These are phyloP conservation scores for Cistogaster globosa DNA, from an alignment of 2,888 invertebrate genomes.

Conservation along the genomic window DNA sequence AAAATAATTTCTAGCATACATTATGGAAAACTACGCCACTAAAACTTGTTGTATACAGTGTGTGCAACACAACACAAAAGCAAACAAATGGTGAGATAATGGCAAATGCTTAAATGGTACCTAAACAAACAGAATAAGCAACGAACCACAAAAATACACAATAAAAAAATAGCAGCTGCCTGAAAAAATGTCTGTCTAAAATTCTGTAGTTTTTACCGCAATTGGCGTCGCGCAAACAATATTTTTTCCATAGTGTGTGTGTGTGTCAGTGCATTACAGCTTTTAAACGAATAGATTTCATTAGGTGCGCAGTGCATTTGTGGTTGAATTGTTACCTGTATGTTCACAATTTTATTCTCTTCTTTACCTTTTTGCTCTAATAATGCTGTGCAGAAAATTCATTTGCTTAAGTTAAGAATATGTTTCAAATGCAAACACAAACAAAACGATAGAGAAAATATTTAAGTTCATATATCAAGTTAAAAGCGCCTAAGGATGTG, in stretches of 20 bases:
- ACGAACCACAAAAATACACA: constrained; percentile 5
- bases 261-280: not conserved
- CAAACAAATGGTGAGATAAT: constrained; percentile 71
- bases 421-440: not conserved
- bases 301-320: constrained; percentile 66
- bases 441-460: constrained; percentile 5
- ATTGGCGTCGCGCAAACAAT: constrained; percentile 63
- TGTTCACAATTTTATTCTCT: constrained; percentile 5
- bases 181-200: constrained; percentile 1
- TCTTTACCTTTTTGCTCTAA: not conserved
- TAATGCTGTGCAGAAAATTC: not conserved
- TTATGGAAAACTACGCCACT: not conserved
- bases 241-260: not conserved
- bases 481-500: constrained; percentile 57
- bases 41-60: not conserved
- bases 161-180: not conserved
- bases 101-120: constrained; percentile 59
- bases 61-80: constrained; percentile 32
- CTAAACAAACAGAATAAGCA: constrained; percentile 48
- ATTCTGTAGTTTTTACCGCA: constrained; percentile 66
- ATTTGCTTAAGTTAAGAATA: constrained; percentile 24
- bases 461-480: constrained; percentile 55
- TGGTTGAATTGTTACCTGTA: constrained; percentile 44
- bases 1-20: constrained; percentile 24
- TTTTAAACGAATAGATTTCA: constrained; percentile 42